Percentiles rank a stretch among this genome's conserved stretches.
These are phyloP conservation scores for Neogale vison DNA, from an alignment of 2,113 vertebrate genomes.

Conservation along the genomic window DNA sequence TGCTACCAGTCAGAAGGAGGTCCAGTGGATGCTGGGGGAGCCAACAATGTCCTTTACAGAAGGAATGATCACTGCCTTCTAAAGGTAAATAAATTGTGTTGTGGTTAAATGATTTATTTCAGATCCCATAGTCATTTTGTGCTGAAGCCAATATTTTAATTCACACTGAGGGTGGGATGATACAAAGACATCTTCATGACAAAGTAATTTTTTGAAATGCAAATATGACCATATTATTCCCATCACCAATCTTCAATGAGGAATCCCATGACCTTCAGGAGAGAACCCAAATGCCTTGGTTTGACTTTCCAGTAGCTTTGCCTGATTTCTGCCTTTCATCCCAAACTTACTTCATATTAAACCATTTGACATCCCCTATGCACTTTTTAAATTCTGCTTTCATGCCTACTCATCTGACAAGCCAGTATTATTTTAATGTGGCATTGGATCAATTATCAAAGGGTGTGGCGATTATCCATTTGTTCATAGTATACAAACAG, in stretches of 20 bases:
- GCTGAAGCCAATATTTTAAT: not conserved
- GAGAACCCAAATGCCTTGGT: not conserved
- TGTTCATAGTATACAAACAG: not conserved
- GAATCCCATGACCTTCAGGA: not conserved
- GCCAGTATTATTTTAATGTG: not conserved
- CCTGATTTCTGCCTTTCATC: not conserved
- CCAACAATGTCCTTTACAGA: not conserved
- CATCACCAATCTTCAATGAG: too few relatives aligned
- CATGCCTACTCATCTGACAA: not conserved
- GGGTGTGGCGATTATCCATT: not conserved
- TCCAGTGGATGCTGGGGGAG: not conserved
- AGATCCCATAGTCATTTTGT: not conserved
- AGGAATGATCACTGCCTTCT: not conserved
- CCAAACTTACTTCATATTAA: not conserved
- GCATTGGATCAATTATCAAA: not conserved
- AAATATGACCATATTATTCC: not conserved
- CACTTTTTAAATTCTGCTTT: not conserved
- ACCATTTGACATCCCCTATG: not conserved
- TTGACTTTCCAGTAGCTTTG: not conserved
- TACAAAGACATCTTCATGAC: not conserved
- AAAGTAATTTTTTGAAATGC: not conserved
- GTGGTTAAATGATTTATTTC: not conserved
- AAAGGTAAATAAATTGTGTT: not conserved
- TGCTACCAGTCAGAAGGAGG: not conserved
- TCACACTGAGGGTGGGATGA: not conserved